Evolutionary conservation across 2,888 invertebrate genomes (phyloP).

Genomic region (Candidula unifasciata): DNA sequence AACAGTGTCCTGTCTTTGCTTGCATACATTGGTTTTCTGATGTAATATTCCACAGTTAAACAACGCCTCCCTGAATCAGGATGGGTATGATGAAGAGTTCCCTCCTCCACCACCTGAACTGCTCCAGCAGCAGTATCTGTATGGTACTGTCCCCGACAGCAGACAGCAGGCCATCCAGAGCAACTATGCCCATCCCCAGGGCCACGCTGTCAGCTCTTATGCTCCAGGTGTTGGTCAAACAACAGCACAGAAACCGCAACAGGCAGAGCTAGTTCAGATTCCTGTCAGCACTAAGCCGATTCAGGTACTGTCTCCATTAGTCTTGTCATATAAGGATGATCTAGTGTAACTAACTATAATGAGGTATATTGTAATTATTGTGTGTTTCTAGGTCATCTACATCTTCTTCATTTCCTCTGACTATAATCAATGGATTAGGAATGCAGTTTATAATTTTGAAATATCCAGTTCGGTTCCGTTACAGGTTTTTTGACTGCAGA

Average conservation of each 20-base stretch:
- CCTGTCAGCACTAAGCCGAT: conserved; percentile 67
- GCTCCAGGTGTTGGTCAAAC: conserved; percentile 68
- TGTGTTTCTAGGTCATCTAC: too few relatives aligned
- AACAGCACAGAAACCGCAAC: conserved; percentile 62
- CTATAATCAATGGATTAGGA: too few relatives aligned
- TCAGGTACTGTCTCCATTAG: conserved; percentile 54
- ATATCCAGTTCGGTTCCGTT: too few relatives aligned
- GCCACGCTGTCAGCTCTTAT: conserved; percentile 60
- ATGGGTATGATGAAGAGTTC: conserved; percentile 57
- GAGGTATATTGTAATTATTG: not conserved
- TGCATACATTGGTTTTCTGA: too few relatives aligned
- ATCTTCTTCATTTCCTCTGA: too few relatives aligned
- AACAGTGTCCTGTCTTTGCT: too few relatives aligned
- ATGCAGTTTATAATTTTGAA: too few relatives aligned
- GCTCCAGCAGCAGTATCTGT: conserved; percentile 72
- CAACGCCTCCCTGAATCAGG: conserved; percentile 60
- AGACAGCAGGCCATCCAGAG: conserved; percentile 65
- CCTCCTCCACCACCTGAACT: conserved; percentile 72
- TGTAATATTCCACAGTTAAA: conserved; percentile 60
- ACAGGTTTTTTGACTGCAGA: too few relatives aligned
- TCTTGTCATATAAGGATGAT: not conserved
- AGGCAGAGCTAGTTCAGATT: conserved; percentile 62
- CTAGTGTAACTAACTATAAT: not conserved
- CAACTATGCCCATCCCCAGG: conserved; percentile 61
- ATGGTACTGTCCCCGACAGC: conserved; percentile 70